Evolutionary conservation across 2,888 invertebrate genomes (phyloP).

Genomic region (Eupithecia tripunctaria): DNA sequence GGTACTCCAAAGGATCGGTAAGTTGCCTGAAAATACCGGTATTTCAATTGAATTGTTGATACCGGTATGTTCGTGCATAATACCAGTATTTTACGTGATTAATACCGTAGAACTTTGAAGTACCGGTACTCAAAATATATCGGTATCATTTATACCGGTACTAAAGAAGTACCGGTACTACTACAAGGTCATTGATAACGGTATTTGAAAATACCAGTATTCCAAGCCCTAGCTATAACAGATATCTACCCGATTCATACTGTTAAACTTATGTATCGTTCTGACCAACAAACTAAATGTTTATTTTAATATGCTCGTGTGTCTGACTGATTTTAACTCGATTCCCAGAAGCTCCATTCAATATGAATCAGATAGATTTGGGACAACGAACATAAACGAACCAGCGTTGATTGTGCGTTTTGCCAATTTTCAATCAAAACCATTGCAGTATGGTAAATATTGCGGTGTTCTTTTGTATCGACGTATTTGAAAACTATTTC

Average conservation of each 20-base stretch:
- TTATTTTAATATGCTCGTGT: neutral
- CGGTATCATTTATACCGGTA: no score
- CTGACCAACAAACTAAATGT: neutral
- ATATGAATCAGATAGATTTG: neutral
- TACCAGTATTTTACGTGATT: no score
- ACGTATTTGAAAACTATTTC: neutral
- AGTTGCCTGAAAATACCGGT: no score
- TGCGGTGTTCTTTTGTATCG: neutral
- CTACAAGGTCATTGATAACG: no score
- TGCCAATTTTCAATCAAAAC: constrained; percentile 30
- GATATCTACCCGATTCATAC: neutral
- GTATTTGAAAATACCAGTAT: no score
- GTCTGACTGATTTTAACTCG: constrained; percentile 16
- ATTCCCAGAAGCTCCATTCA: constrained; percentile 13
- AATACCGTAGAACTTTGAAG: no score
- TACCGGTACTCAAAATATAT: no score
- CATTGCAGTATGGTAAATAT: constrained; percentile 9
- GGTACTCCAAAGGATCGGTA: no score
- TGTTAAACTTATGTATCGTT: neutral
- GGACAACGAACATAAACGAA: constrained; percentile 21
- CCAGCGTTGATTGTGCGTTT: constrained; percentile 23
- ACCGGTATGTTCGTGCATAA: no score
- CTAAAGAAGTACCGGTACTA: no score
- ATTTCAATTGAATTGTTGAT: no score
- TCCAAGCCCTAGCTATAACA: no score